Base-by-base conservation (phyloP, 2,797 vertebrate species). In the Sebastes oblongus region DNA sequence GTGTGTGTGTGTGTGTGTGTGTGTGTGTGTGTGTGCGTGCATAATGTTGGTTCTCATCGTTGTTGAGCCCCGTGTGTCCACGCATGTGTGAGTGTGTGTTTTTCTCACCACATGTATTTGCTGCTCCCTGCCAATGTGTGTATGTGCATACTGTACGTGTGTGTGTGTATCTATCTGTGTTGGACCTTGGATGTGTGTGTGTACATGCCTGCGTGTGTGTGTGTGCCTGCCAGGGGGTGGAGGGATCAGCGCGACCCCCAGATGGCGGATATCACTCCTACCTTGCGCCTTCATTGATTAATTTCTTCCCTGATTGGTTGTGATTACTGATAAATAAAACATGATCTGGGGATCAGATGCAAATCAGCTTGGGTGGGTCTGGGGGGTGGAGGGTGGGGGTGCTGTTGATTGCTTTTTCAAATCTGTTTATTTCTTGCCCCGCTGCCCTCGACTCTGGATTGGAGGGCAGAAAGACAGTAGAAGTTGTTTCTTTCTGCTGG, bases 251-350 rank as follows among this genome's bases (percentile, higher is more conserved):
- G 75, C 81, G 89, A 92, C 94, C 97, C 97, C 97, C 97, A 98
- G 97, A 98, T 98, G 97, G 97, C 93, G 83, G 93, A 96, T 95
- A 97, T 94, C 92, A 84, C 92, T 96, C 95, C 94, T 83, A 86
- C 96, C 88, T 96, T 72, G 87, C 39, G 30, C 95, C 96, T 97
- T 95, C 95, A 96, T 95, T 97, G 97, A 96, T 96, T 95, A 95
- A 96, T 97, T 96, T 96, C 91, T 95, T 95, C 94, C 94, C 96
- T 96, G 95, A 97, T 97, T 96, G 96, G 96, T 97, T 95, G 96
- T 96, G 95, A 95, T 94, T 92, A 96, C 96, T 96, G 96, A 97
- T 96, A 97, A 98, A 97, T 97, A 96, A 96, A 97, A 96, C 95
- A 95, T 87, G 90, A 93, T 95, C 96, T 95, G 88, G 77, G 91